Evolutionary conservation across 1,140 invertebrate species (phyloP).

Genomic region (Melipona quadrifasciata): DNA sequence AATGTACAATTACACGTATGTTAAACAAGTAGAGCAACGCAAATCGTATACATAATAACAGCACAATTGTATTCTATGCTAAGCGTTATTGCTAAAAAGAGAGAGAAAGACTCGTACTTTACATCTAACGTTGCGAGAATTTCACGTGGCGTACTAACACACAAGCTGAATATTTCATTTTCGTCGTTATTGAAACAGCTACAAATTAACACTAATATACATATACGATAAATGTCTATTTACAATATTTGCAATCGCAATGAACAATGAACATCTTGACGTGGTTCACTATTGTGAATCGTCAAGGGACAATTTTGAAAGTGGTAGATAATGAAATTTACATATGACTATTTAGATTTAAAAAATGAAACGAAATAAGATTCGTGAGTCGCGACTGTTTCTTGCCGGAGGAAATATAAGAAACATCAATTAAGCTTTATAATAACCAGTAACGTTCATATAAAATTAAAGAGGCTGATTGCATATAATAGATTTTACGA

Average conservation of each 20-base stretch:
- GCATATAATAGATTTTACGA: constrained; percentile 12
- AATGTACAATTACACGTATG: neutral
- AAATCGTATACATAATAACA: constrained; percentile 26
- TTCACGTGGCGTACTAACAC: neutral
- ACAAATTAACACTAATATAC: neutral
- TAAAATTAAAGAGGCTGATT: constrained; percentile 26
- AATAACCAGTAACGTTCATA: constrained; percentile 11
- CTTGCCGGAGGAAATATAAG: neutral
- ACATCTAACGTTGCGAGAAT: neutral
- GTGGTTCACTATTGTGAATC: neutral
- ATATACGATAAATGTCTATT: neutral
- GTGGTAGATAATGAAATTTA: constrained; percentile 1
- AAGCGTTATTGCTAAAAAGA: constrained; percentile 20
- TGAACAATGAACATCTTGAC: neutral
- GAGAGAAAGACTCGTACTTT: constrained; percentile 16
- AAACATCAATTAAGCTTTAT: constrained; percentile 9
- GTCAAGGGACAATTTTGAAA: neutral
- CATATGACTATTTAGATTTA: constrained; percentile 12
- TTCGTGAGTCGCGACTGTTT: neutral
- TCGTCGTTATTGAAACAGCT: neutral
- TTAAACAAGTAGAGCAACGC: constrained; percentile 20
- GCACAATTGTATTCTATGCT: constrained; percentile 38
- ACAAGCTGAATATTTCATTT: constrained; percentile 9
- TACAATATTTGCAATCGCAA: neutral
- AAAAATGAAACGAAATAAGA: neutral